Conservation (phyloP, 2,113 vertebrate genomes). For the Hemiscyllium ocellatum region DNA sequence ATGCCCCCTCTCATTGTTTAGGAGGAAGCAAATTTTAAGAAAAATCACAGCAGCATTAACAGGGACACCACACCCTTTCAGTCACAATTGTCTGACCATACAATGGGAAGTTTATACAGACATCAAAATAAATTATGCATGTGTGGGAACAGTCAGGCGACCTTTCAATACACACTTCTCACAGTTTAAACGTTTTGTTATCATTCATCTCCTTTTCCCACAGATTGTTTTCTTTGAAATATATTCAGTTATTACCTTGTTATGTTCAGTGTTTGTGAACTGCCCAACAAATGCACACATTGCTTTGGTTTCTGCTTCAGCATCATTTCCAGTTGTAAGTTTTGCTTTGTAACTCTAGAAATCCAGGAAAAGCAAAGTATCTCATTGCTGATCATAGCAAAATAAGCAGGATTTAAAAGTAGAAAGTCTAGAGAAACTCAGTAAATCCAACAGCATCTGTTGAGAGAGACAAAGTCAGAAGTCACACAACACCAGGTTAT, state of each 20-base stretch:
- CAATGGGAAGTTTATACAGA: neutral
- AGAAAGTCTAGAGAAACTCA: no score
- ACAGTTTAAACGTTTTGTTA: neutral
- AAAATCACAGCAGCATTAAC: neutral
- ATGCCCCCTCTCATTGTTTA: neutral
- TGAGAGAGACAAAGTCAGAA: no score
- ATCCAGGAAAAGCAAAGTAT: neutral
- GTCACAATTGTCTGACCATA: neutral
- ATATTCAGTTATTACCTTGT: slow-evolving; percentile 60
- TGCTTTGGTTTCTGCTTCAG: slow-evolving; percentile 78
- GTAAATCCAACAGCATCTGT: no score
- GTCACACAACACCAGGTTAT: no score
- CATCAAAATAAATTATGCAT: neutral
- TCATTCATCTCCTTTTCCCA: neutral
- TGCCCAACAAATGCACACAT: slow-evolving; percentile 85
- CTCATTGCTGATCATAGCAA: neutral
- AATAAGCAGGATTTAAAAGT: neutral
- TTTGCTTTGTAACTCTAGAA: slow-evolving; percentile 81
- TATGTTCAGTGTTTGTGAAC: slow-evolving; percentile 71
- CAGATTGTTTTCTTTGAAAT: neutral
- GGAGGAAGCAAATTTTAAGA: neutral
- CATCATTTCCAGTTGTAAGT: slow-evolving; percentile 74
- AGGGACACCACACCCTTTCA: neutral
- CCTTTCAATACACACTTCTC: neutral
- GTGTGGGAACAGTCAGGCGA: neutral